Base-by-base conservation (phyloP, 1,140 invertebrate species). In the Polypedilum pembai region DNA sequence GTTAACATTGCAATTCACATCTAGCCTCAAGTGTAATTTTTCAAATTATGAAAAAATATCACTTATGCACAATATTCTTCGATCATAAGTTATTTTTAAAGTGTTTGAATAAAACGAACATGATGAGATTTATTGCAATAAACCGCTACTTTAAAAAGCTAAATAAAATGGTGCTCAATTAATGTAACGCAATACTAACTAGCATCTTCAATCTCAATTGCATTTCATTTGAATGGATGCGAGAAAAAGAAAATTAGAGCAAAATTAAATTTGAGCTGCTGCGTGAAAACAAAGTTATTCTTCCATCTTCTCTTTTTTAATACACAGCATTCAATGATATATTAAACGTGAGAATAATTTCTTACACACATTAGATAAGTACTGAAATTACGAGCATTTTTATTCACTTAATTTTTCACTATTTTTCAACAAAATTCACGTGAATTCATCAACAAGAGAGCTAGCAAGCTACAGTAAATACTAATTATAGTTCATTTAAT, bases 401-500 rank as follows among this genome's bases (percentile, higher is more conserved):
- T n/a, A 33, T 33, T 33, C 24, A 33, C 5, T 33, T 33, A 33
- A 33, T 33, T 33, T 33, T 33, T 33, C 24, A 33, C 24, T 33
- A 33, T 33, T 33, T 33, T 33, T 5, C 24, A 33, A 33, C 24
- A n/a, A 56, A 56, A 56, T 56, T 56, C 45, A 56, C 45, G 8
- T 56, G 45, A 56, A 56, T 56, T n/a, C 45, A 56, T 56, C 45
- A 15, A 45, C 8, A 41, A 41, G 15, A 45, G 41, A 45, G 41
- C 15, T 45, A n/a, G 15, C 12, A 15, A 56, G 45, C 45, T 56
- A 15, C n/a, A 12, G 45, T 56, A 56, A 56, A 56, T 56, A 56
- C 12, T 69, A 69, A 69, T 69, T 20, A 69, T 69, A 18, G 65
- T 18, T 69, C 65, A 69, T 69, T 69, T 69, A 69, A 69, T 20